Evolutionary conservation across 2,888 invertebrate species (phyloP).

Genomic region (Leptopterna dolabrata): DNA sequence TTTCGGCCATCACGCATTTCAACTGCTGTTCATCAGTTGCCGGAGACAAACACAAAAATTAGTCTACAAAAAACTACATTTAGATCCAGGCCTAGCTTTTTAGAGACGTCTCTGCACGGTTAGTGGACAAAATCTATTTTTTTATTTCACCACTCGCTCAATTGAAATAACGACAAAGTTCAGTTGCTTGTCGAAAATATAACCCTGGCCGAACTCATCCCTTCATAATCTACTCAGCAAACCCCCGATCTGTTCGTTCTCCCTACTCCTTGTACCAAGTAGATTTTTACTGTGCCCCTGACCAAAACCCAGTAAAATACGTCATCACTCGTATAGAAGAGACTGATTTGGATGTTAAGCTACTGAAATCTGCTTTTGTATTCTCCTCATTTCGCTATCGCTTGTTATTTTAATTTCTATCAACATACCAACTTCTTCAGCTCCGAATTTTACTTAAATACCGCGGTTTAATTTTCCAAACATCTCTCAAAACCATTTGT

Average conservation of each 20-base stretch:
- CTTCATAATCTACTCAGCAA: neutral
- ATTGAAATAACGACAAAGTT: neutral
- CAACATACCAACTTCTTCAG: neutral
- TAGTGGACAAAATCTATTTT: conserved; percentile 15
- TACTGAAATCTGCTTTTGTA: neutral
- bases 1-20: neutral
- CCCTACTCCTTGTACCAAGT: neutral
- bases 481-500: neutral
- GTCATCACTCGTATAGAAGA: neutral
- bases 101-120: neutral
- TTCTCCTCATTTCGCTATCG: neutral
- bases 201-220: neutral
- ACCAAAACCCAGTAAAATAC: neutral
- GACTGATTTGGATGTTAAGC: conserved; percentile 26
- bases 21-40: too few species aligned
- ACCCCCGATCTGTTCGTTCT: neutral
- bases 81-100: neutral
- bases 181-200: neutral
- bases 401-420: neutral
- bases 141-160: conserved; percentile 40
- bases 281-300: neutral
- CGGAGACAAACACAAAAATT: too few species aligned
- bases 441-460: neutral
- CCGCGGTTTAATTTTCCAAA: too few species aligned
- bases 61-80: neutral